Conservation (phyloP, 2,113 vertebrate species). For the Lepus timidus region DNA sequence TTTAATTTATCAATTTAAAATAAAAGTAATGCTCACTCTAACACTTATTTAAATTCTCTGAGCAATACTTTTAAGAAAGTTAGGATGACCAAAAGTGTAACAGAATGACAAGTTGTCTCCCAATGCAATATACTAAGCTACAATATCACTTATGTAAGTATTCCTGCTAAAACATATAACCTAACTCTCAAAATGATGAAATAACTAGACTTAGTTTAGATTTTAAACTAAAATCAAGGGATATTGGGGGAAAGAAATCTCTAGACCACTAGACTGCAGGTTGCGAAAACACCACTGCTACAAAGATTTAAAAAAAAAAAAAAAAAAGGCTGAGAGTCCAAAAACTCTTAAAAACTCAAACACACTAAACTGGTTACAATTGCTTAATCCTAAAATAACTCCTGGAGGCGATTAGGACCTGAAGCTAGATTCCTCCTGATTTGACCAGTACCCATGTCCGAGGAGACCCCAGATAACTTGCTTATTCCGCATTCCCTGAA, state of each 20-base stretch:
- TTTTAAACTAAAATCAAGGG: neutral
- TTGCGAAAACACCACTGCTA: neutral
- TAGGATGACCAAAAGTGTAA: neutral
- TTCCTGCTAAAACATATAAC: neutral
- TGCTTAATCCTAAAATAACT: neutral
- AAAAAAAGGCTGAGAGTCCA: conserved; percentile 20
- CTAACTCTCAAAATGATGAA: neutral
- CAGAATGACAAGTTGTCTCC: neutral
- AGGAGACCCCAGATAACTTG: neutral
- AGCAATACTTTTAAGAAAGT: neutral
- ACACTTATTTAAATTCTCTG: neutral
- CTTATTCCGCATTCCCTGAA: neutral
- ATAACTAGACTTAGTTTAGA: neutral
- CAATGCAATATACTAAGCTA: neutral
- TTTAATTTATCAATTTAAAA: neutral
- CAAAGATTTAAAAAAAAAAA: neutral
- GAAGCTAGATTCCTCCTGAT: neutral
- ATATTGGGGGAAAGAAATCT: neutral
- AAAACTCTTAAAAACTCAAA: neutral
- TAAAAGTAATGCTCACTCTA: neutral
- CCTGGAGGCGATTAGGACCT: neutral
- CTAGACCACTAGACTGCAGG: neutral
- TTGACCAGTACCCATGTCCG: too few species aligned
- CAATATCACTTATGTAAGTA: neutral
- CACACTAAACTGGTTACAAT: neutral